Evolutionary conservation across 2,888 invertebrate species (phyloP).

Genomic region (Camptogramma bilineatum): DNA sequence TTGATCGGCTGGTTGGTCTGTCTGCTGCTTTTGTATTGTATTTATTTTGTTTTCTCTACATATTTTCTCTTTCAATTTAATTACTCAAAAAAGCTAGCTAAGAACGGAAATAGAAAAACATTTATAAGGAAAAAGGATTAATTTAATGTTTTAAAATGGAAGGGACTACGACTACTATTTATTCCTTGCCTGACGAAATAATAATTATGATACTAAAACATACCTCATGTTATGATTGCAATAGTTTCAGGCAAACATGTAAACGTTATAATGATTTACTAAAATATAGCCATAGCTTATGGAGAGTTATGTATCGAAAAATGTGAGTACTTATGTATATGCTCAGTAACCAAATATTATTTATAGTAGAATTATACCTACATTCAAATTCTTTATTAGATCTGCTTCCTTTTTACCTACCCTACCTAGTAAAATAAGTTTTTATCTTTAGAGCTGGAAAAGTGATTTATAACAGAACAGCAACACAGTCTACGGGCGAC

Average conservation of each 20-base stretch:
- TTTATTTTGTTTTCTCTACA: no score
- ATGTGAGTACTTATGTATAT: constrained; percentile 60
- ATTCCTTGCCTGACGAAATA: constrained; percentile 61
- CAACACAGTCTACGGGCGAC: constrained; percentile 20
- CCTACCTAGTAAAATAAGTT: no score
- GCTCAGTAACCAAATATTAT: no score
- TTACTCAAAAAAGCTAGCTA: no score
- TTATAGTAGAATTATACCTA: no score
- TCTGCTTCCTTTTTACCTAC: background rate
- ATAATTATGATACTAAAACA: constrained; percentile 56
- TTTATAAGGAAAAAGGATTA: no score
- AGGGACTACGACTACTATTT: constrained; percentile 36
- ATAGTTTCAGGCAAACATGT: constrained; percentile 82
- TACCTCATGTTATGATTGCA: constrained; percentile 66
- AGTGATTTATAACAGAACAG: constrained; percentile 16
- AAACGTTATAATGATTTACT: constrained; percentile 78
- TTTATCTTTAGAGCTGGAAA: constrained; percentile 17
- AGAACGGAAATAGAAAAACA: no score
- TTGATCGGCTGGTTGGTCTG: no score
- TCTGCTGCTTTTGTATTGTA: no score
- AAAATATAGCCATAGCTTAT: constrained; percentile 61
- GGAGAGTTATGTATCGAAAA: constrained; percentile 59
- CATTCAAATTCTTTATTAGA: no score
- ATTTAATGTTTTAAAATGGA: constrained; percentile 32
- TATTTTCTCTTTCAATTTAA: no score